phyloP scores from a whole-genome alignment of 2,797 vertebrate genomes.

The Gambusia yucatana region DNA sequence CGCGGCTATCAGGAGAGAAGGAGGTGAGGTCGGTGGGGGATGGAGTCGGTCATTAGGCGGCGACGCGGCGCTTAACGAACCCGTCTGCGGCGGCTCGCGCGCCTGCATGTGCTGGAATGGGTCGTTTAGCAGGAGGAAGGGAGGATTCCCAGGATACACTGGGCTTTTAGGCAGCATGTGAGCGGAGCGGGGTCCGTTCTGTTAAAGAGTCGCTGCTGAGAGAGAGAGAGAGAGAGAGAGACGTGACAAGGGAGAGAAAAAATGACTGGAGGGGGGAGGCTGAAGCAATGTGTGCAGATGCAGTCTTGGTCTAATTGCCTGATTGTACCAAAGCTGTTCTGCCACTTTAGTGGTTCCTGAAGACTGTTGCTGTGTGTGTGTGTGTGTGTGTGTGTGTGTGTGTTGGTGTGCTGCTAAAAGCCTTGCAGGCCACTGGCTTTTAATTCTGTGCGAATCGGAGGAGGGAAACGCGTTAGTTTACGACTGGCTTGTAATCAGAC shows the following conservation, averaged over 20 bases:
- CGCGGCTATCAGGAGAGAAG: conserved; percentile 53
- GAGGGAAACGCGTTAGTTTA: conserved; percentile 56
- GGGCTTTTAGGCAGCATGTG: conserved; percentile 72
- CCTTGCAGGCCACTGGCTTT: conserved; percentile 61
- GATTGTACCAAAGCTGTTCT: conserved; percentile 72
- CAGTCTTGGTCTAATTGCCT: conserved; percentile 73
- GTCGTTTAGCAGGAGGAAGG: conserved; percentile 32
- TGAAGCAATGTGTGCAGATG: conserved; percentile 38
- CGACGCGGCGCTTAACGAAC: conserved; percentile 26
- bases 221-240: conserved; percentile 22
- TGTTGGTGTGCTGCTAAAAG: conserved; percentile 69
- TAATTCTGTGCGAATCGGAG: conserved; percentile 54
- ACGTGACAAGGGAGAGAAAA: conserved; percentile 14
- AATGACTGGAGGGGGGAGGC: conserved; percentile 20
- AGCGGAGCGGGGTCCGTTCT: conserved; percentile 26
- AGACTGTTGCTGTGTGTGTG: conserved; percentile 18
- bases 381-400: conserved; percentile 3
- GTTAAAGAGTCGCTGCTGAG: conserved; percentile 46
- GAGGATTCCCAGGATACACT: conserved; percentile 47
- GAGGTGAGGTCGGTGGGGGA: conserved; percentile 45
- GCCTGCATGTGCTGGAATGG: conserved; percentile 20
- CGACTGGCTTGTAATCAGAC: conserved; percentile 72
- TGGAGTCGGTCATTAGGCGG: conserved; percentile 60
- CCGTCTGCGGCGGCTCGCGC: conserved; percentile 20
- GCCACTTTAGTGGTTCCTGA: conserved; percentile 57